Base-by-base conservation (phyloP, 2,888 invertebrate species). In the Orchesellides sinensis region DNA sequence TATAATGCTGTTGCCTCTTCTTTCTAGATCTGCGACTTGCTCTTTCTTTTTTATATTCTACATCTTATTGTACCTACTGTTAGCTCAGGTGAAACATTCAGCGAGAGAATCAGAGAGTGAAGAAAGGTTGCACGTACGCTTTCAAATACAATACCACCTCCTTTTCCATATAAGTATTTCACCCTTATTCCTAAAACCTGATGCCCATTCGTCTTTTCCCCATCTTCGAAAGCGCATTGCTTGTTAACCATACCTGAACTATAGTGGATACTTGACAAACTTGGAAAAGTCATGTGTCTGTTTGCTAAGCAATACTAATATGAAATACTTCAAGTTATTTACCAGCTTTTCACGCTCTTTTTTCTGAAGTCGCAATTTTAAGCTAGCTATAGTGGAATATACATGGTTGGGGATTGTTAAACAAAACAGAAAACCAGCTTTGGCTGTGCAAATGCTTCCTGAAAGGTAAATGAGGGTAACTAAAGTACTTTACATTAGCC, bases 1-100 rank as follows among this genome's bases (percentile, higher is more conserved):
- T 52, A 73, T 73, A 73, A 73, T 59, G 72, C 59, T 56, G 40
- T n/a, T n/a, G n/a, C n/a, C 32, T 14, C 27, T 25, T 65, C 45
- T 14, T 14, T 14, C 40, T 45, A 17, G 25, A 19, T 63, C 35
- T n/a, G n/a, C n/a, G n/a, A 32, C 47, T 69, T 32, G 29, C 8
- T 40, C 40, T 17, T 27, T 5, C n/a, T 65, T 65, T 12, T 23
- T n/a, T 17, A 25, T 29, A 29, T 6, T 29, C 29, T 29, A 1
- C 40, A n/a, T 40, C 40, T 40, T 8, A 14, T n/a, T n/a, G 10
- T 25, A n/a, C 6, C 8, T 54, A 10, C 25, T 54, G 54, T 45
- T 29, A 32, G 54, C 54, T 70, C 70, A 70, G 70, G 70, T 70
- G 21, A 70, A 68, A n/a, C 54, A 54, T 54, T 54, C 25, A 10